Conservation (phyloP, 2,113 vertebrate genomes). For the Rhea americana region DNA sequence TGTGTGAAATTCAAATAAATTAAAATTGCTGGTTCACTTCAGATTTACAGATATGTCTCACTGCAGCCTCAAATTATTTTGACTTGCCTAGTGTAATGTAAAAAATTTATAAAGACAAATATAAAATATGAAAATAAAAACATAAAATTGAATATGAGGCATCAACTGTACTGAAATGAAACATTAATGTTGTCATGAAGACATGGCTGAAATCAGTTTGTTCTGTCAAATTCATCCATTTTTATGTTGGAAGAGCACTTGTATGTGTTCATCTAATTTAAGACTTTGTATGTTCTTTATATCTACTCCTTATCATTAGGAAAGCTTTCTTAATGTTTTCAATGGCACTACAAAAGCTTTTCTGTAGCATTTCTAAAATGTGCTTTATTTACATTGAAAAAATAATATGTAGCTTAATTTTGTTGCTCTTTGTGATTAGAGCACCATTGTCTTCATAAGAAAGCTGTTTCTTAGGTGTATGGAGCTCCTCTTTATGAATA, state of each 20-base stretch:
- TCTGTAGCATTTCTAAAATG: background rate
- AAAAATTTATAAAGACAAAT: background rate
- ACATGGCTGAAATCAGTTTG: background rate
- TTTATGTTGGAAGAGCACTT: background rate
- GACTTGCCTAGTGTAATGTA: background rate
- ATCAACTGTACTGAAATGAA: background rate
- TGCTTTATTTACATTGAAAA: background rate
- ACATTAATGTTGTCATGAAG: accelerated
- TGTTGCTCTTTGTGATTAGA: background rate
- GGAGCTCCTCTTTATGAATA: background rate
- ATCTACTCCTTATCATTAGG: background rate
- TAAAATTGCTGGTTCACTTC: background rate
- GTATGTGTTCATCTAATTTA: background rate
- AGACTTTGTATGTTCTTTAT: background rate
- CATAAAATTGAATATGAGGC: background rate
- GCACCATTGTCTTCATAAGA: background rate
- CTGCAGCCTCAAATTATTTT: background rate
- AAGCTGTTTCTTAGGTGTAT: background rate
- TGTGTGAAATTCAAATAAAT: background rate
- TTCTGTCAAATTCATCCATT: background rate
- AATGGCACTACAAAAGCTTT: background rate
- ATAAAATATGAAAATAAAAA: background rate
- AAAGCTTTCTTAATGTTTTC: background rate
- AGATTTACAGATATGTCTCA: background rate
- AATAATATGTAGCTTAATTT: background rate